Evolutionary conservation across 2,888 invertebrate genomes (phyloP), one percentile per base, ranked within the genome.

Genomic region (Conomelus anceps): DNA sequence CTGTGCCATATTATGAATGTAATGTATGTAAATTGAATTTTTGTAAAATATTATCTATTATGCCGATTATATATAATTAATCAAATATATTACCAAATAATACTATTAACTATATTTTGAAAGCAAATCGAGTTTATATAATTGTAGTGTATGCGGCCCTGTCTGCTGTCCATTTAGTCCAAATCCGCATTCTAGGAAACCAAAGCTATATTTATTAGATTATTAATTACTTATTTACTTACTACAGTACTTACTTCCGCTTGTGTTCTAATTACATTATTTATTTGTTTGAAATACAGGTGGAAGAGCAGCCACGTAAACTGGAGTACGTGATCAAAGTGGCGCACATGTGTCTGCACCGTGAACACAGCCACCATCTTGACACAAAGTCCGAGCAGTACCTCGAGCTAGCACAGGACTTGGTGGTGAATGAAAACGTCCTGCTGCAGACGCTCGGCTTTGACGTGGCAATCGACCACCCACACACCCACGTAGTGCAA

Each of bases 271-370:
- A 34, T 34, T 9, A 17, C 11, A 6, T 34, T 6, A 13, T 34
- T 34, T 3, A 17, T 34, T 1, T 34, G 34, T 34, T 11, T 34
- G 63, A 3, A n/a, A n/a, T n/a, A 0, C 7, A 63, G 63, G 98
- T 99, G 88, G 99, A 99, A 94, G 99, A 99, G 93, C 99, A 99
- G 93, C 99, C 99, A 0, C 94, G 99, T 88, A 99, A 99, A 94
- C 94, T 99, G 93, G 99, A 99, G 94, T 98, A 99, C 94, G 98
- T 99, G 88, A 98, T 99, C 93, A 97, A 97, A 94, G 97, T 98
- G 89, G 97, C 98, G 91, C 97, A 98, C 93, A 95, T 97, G 92
- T 98, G 98, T 94, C 96, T 98, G 92, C 96, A 91, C 87, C 95
- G 96, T 92, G 95, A 95, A 91, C 93, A 94, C 89, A 94, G 94